Evolutionary conservation across 2,797 vertebrate genomes (phyloP), one percentile per base, ranked within the genome.

Genomic region (Holocentrus rufus): DNA sequence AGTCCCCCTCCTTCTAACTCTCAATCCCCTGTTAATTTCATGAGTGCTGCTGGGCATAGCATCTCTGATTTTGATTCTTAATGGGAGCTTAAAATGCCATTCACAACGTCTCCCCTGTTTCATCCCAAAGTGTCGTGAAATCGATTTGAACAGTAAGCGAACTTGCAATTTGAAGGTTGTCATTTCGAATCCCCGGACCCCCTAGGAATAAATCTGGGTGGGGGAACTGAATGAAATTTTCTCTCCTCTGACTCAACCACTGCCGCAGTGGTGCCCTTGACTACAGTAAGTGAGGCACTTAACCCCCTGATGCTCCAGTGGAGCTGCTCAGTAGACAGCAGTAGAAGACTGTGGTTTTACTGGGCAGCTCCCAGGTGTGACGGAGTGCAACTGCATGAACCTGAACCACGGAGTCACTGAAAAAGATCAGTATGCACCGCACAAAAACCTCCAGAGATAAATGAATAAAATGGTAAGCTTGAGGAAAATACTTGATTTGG

Each of bases 261-360:
- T 80, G 83, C 77, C 0, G 76, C 77, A 76, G 44, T 54, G 44
- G 62, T 82, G 79, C 74, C 79, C 82, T 79, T 76, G 73, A 81
- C 25, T 27, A 27, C 25, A 27, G 85, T 76, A 72, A 84, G 80
- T 74, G 69, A 79, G 70, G 76, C 85, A 88, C 86, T 87, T 88
- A 88, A 88, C 87, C 82, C 81, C 80, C 68, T 22, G 73, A 77
- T 23, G 73, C 72, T 83, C 72, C 42, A 2, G 31, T 50, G 44
- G 71, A 81, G 76, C 65, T 67, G 74, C 73, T 82, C 74, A 72
- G 63, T 79, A 69, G 69, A 55, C 76, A 75, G 74, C 53, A 70
- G 61, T 46, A 50, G 50, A 76, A 72, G 56, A 59, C 47, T 44
- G 59, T 50, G 61, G 52, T 15, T 14, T 14, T 23, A 23, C 52